Conservation (phyloP, 1,140 invertebrate species). For the Cherax quadricarinatus region DNA sequence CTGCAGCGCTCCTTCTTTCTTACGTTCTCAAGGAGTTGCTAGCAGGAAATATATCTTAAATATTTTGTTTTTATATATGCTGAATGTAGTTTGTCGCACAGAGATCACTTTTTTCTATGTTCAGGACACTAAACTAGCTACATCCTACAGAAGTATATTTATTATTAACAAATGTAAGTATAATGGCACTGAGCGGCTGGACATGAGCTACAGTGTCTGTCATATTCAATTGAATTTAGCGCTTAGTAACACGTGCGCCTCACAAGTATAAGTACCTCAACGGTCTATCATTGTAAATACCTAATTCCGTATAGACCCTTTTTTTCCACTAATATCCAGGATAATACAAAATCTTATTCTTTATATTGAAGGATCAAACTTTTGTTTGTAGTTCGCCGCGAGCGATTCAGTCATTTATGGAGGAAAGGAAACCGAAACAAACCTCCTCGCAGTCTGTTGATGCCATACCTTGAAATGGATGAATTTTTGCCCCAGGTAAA, state of each 20-base stretch:
- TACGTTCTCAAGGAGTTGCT: too few species aligned
- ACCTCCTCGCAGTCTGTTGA: neutral
- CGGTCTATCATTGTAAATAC: neutral
- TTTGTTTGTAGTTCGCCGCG: neutral
- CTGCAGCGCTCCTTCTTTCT: too few species aligned
- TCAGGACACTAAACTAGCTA: too few species aligned
- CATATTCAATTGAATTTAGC: conserved; percentile 4
- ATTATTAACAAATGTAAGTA: too few species aligned
- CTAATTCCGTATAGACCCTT: neutral
- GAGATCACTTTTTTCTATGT: too few species aligned
- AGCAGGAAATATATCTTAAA: too few species aligned
- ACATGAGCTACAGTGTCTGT: too few species aligned
- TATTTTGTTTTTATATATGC: too few species aligned
- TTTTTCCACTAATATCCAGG: neutral
- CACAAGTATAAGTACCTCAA: conserved; percentile 1
- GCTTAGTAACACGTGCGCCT: conserved; percentile 46
- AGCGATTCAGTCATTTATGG: neutral
- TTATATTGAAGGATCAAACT: neutral
- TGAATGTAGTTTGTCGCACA: too few species aligned
- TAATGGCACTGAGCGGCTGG: too few species aligned
- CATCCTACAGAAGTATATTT: too few species aligned
- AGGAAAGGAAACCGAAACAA: conserved; percentile 49
- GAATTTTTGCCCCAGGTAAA: conserved; percentile 34
- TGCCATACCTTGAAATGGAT: conserved; percentile 28
- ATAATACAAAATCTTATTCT: neutral